A percentile compares a stretch with the other conserved stretches of the same genome.
Evolutionary conservation across 2,113 vertebrate genomes (phyloP).

Genomic region (Hylia prasina): DNA sequence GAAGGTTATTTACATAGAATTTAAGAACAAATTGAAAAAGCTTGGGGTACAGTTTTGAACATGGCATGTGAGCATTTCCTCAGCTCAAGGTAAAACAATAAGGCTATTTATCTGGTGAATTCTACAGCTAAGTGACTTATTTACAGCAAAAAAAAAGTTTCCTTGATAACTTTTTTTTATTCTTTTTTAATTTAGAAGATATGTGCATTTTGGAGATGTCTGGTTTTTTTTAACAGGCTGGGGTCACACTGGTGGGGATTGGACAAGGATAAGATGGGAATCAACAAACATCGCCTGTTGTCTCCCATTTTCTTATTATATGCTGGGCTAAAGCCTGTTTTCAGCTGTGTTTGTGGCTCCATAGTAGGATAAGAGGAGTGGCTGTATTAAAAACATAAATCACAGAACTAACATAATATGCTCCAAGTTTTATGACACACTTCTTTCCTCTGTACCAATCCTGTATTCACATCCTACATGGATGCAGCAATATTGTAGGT

Average conservation of each 20-base stretch:
- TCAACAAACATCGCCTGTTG: neutral
- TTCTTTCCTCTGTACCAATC: neutral
- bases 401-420: neutral
- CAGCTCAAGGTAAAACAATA: neutral
- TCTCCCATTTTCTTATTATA: neutral
- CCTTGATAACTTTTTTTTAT: neutral
- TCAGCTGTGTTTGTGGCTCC: neutral
- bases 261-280: neutral
- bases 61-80: neutral
- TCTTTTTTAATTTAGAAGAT: neutral
- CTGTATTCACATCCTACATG: neutral
- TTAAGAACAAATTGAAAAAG: neutral
- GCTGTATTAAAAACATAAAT: slow-evolving; percentile 32
- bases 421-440: neutral
- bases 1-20: neutral
- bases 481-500: neutral
- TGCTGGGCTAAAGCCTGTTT: neutral
- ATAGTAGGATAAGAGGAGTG: neutral
- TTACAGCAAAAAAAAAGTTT: neutral
- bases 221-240: neutral
- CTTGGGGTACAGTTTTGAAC: neutral
- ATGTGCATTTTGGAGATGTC: neutral
- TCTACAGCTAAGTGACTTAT: neutral
- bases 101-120: neutral
- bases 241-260: neutral